Base-by-base conservation (phyloP, 2,797 vertebrate genomes). In the Chanos chanos region DNA sequence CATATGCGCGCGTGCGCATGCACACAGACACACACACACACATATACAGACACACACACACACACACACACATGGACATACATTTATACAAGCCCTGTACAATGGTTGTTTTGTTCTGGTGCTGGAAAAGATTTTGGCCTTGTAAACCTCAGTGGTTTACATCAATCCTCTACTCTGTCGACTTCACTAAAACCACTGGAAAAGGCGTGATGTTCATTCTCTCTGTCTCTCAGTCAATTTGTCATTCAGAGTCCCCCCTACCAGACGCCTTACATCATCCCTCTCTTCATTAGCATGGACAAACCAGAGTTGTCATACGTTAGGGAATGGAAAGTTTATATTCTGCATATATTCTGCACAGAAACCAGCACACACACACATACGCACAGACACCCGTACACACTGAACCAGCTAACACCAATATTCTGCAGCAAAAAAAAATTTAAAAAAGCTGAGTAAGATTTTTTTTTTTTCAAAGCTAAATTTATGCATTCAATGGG, bases 181-280 rank as follows among this genome's bases (percentile, higher is more conserved):
- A 87, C 79, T 80, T 81, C 77, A 79, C 84, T 83, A 82, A 81
- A 77, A 75, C 78, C 72, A 69, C 68, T 73, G 50, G 71, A 78
- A 73, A 79, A 83, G 71, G 57, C 77, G 76, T 68, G 78, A 81
- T 63, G 72, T 79, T 81, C 77, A 55, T 70, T 57, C 74, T 76
- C 54, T 19, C 70, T 69, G 81, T n/a, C 64, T 70, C 74, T 64
- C 19, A 6, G 7, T 8, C 22, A 4, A 37, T 39, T 18, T 27
- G 10, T 56, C 47, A 39, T 39, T 15, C 9, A 52, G 37, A 62
- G 64, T 66, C 67, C 77, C 76, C 67, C 63, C 36, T 71, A 70
- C 77, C 39, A 72, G 78, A 77, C 79, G 61, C 65, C 55, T 58
- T 47, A 40, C 30, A 45, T n/a, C 27, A 19, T 10, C 43, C n/a